Evolutionary conservation across 1,140 invertebrate species (phyloP), one percentile per base, ranked within the genome.

Genomic region (Musca domestica): DNA sequence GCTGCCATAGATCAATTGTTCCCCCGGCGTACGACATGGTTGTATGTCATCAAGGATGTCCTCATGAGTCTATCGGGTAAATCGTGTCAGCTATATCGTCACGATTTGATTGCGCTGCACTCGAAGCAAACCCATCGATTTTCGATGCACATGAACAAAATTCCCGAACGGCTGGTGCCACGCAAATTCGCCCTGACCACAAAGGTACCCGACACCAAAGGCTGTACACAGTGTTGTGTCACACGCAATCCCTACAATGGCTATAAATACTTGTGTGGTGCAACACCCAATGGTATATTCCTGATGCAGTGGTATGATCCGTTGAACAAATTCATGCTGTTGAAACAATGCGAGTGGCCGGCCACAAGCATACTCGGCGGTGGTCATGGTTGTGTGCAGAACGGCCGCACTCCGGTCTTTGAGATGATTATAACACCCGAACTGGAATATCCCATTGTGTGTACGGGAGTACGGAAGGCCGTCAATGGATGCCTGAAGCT

Each of bases 291-390:
- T 66, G 94, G 95, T n/a, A 91, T 99, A 69, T 97, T 98, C 82
- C 86, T 99, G 49, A 99, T 99, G 95, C 97, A 99, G 87, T 99
- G 97, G 97, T 99, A 99, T 82, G 97, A 99, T 83, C 97, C 98
- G n/a, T 87, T 98, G 12, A 95, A 97, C 81, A 98, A 98, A 84
- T 99, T 99, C 82, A 98, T 99, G 96, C 86, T 98, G 73, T 85
- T 99, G 51, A 99, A 99, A 88, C 80, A 82, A 51, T 82, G 80
- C 70, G 80, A 82, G 58, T 82, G 80, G 80, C 80, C 80, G 15
- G 74, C 80, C 51, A 74, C 73, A 20, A 77, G 76, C 47, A 76
- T 76, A 41, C 64, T 76, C 54, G 78, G 80, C 17, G 76, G 76
- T 0, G 77, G 77, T 0, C 71, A 76, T 49, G 74, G 76, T 25